These are phyloP conservation scores for Clarias pachynema DNA, from an alignment of 2,797 vertebrate species.

Conservation along the genomic window DNA sequence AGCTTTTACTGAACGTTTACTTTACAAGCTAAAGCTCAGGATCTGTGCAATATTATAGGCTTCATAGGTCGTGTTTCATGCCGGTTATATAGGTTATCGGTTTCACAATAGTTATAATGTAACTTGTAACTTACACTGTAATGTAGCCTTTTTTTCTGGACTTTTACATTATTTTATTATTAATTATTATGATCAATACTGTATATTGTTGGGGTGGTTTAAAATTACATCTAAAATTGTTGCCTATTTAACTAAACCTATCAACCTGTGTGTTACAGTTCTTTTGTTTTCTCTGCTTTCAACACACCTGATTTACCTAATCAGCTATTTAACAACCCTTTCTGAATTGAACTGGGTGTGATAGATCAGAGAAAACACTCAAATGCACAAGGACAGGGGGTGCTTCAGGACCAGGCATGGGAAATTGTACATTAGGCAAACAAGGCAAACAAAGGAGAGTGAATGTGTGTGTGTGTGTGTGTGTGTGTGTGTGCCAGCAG, in stretches of 20 bases:
- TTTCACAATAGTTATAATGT: not conserved
- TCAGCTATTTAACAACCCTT: not conserved
- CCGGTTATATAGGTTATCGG: too few species aligned
- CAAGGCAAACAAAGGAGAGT: not conserved
- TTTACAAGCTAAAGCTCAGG: not conserved
- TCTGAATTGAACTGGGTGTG: not conserved
- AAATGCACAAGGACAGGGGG: not conserved
- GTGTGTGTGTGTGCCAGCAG: not conserved
- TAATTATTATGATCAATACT: not conserved
- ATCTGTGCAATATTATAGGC: constrained; percentile 1
- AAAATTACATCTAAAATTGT: not conserved
- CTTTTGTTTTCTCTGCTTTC: not conserved
- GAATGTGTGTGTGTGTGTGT: not conserved
- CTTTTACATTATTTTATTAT: not conserved
- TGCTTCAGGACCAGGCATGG: not conserved
- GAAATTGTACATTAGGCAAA: constrained; percentile 1
- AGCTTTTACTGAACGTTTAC: constrained; percentile 2
- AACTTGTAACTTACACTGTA: not conserved
- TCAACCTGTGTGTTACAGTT: not conserved
- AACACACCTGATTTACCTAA: not conserved
- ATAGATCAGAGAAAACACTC: not conserved
- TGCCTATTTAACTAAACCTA: not conserved
- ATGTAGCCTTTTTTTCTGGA: too few species aligned
- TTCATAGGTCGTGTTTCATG: not conserved
- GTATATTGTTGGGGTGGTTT: not conserved